Conservation (phyloP, 2,888 invertebrate species). For the Netelia fuscicornis region DNA sequence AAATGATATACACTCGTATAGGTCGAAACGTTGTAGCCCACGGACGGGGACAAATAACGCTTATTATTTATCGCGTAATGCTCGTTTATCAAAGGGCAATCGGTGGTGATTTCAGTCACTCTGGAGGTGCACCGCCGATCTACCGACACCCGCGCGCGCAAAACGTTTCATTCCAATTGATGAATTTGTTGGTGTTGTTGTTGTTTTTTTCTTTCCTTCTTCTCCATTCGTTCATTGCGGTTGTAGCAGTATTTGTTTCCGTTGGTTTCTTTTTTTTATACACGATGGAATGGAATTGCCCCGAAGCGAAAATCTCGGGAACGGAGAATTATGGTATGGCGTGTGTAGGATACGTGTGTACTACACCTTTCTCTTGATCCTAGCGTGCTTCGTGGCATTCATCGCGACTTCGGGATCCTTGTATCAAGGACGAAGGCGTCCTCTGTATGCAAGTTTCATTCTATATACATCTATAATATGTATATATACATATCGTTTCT, state of each 20-base stretch:
- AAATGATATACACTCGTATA: conserved; percentile 55
- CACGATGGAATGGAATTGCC: conserved; percentile 42
- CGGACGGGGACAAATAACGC: conserved; percentile 65
- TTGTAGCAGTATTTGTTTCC: neutral
- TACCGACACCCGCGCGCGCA: conserved; percentile 6
- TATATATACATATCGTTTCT: neutral
- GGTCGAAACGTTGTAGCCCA: conserved; percentile 38
- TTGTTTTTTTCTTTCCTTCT: conserved; percentile 3
- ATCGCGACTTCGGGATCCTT: conserved; percentile 50
- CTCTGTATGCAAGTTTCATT: conserved; percentile 19
- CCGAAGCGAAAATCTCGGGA: conserved; percentile 48
- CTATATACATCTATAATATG: neutral
- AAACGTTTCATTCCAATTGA: conserved; percentile 51
- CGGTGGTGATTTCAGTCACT: conserved; percentile 33
- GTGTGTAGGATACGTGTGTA: conserved; percentile 23
- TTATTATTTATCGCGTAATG: conserved; percentile 64
- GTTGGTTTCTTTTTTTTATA: conserved; percentile 8
- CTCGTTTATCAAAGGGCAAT: conserved; percentile 63
- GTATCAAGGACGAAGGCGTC: conserved; percentile 55
- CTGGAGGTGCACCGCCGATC: neutral
- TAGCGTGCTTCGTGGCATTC: conserved; percentile 57
- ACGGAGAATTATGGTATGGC: conserved; percentile 40
- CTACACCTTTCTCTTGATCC: conserved; percentile 44
- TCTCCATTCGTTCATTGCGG: no score
- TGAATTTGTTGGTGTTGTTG: conserved; percentile 1